Evolutionary conservation across 2,888 invertebrate genomes (phyloP).

Genomic region (Empis stercorea): DNA sequence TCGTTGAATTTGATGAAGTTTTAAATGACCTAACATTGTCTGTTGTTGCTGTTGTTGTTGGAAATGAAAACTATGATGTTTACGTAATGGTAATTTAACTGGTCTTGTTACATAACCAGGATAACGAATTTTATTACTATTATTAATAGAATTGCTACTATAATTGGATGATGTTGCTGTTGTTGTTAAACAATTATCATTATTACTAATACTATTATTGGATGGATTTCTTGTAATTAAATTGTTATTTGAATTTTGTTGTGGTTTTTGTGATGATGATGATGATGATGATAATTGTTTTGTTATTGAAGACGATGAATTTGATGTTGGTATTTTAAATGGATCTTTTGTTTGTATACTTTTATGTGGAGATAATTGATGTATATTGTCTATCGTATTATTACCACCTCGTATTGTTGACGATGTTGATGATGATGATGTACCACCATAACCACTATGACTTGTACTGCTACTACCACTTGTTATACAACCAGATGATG

Average conservation of each 20-base stretch:
- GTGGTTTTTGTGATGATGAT: no score
- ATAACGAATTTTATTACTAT: not conserved
- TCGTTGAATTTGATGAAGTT: slow-evolving; percentile 16
- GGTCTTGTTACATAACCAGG: slow-evolving; percentile 22
- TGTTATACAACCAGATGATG: slow-evolving; percentile 14
- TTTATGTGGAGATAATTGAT: not conserved
- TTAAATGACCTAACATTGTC: slow-evolving; percentile 19
- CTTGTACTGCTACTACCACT: slow-evolving; percentile 13
- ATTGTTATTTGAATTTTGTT: slow-evolving; percentile 18
- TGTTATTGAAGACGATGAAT: not conserved
- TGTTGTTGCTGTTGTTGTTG: slow-evolving; percentile 24
- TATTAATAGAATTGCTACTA: not conserved
- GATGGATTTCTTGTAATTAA: slow-evolving; percentile 17
- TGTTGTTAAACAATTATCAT: slow-evolving; percentile 10
- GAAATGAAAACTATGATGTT: slow-evolving; percentile 37
- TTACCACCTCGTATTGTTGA: slow-evolving; percentile 1
- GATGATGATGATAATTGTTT: not conserved
- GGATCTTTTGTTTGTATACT: slow-evolving; percentile 6
- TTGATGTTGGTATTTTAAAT: not conserved
- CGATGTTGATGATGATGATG: slow-evolving; percentile 11
- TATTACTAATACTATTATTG: slow-evolving; percentile 11
- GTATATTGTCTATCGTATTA: slow-evolving; percentile 24
- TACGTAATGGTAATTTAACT: slow-evolving; percentile 31
- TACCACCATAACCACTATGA: slow-evolving; percentile 1
- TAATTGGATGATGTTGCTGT: slow-evolving; percentile 2